Evolutionary conservation across 2,888 invertebrate species (phyloP), one percentile per base, ranked within the genome.

Genomic region (Heliothis peltigera): DNA sequence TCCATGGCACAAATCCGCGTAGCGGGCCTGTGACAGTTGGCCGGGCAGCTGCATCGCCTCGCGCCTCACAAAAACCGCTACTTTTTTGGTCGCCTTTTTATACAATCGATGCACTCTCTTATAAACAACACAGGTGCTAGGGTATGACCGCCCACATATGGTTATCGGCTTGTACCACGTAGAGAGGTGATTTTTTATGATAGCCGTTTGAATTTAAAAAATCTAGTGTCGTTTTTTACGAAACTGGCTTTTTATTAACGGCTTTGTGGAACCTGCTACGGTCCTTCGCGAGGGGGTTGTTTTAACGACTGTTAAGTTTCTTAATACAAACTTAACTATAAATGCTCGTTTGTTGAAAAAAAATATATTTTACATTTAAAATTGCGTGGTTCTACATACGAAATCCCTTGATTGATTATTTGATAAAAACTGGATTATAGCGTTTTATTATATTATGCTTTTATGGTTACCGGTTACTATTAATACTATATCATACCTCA

Each of bases 61-160:
- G 92, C 94, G 92, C 90, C 89, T 90, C 87, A 93, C 90, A 94
- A 94, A 94, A 95, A 93, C 93, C 88, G 88, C 86, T 89, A 90
- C 91, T 94, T 95, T 95, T 94, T 94, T 91, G 86, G 87, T 89
- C 84, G 87, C 85, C 89, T 93, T 95, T 95, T 95, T 94, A 93
- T 93, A 87, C 87, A 84, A 84, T 84, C 86, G 89, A 90, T 89
- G 91, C 92, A 93, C 91, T 93, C 89, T 91, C 93, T 92, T 93
- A 93, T 93, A 95, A 93, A 93, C 93, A 93, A 95, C 94, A 95
- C 94, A 95, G 94, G 94, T 95, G 94, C 94, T 90, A 83, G 86
- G 88, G 90, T 90, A 92, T 92, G 91, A 91, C 91, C 89, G 84
- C 92, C 91, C 91, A 91, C 94, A 93, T 94, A 94, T 94, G 94